Evolutionary conservation across 2,888 invertebrate genomes (phyloP), one percentile per base, ranked within the genome.

Genomic region (Amphipoea oculea): DNA sequence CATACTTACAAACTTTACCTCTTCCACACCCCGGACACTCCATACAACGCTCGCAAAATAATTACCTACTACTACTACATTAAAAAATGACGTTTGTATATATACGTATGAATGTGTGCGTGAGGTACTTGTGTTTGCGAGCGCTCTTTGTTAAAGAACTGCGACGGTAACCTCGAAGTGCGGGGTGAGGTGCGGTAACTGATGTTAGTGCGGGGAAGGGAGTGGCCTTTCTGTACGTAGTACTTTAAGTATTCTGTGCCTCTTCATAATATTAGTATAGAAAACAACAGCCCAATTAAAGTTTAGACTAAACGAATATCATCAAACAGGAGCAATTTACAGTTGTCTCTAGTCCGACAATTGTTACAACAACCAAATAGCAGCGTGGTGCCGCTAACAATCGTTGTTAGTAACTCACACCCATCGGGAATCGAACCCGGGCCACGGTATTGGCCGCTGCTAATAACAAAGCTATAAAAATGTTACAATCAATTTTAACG

Each of bases 381-480:
- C 17, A 36, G 76, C 29, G 40, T 14, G 6, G 11, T 45, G 68
- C 23, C 45, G 51, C 29, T 68, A 65, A 69, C 40, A 54, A 65
- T 68, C 63, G 68, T 20, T 83, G 17, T 20, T 29, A 67, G n/a
- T 29, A 54, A 29, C 9, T 57, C 23, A 45, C 62, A 65, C 48
- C 42, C 60, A 51, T 29, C 23, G 57, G 63, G 83, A 76, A 23
- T 67, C n/a, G 36, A 81, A 36, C 73, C 40, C 17, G 7, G 29
- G 29, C 51, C 29, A 23, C 23, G 23, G 42, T 68, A 82, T 57
- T 57, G 29, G 40, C 54, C 14, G 14, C 29, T 1, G 14, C 29
- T 48, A 76, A 82, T 45, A 65, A 76, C 48, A 42, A 69, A 48
- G 62, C 57, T 65, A 65, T 81, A 69, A 69, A 83, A 69, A 83